phyloP scores from a whole-genome alignment of 2,888 invertebrate genomes.

The Pocota personata region DNA sequence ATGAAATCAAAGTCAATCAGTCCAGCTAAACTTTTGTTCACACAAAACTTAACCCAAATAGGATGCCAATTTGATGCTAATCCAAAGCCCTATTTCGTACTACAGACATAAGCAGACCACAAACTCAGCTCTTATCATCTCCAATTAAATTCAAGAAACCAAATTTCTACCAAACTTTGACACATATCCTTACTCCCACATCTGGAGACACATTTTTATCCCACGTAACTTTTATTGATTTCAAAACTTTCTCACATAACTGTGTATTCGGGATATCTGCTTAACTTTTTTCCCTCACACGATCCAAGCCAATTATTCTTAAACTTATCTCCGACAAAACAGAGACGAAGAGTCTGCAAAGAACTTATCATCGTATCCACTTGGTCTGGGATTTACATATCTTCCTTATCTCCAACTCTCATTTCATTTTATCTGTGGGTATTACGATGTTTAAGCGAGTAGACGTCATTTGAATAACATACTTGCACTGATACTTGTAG shows the following conservation, averaged over 20 bases:
- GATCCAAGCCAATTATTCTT: slow-evolving; percentile 18
- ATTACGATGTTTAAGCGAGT: not conserved
- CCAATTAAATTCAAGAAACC: slow-evolving; percentile 12
- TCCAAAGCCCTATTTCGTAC: not conserved
- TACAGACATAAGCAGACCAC: not conserved
- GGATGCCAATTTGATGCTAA: not conserved
- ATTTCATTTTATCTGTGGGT: not conserved
- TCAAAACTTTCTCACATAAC: slow-evolving; percentile 22
- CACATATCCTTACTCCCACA: not conserved
- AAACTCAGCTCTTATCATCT: not conserved
- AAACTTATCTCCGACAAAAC: slow-evolving; percentile 7
- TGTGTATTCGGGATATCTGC: not conserved
- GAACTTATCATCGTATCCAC: slow-evolving; percentile 4
- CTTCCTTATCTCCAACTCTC: not conserved
- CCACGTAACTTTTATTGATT: slow-evolving; percentile 24
- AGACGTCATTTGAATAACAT: slow-evolving; percentile 23
- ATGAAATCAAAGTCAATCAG: not conserved
- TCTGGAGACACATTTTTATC: not conserved
- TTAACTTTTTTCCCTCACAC: not conserved
- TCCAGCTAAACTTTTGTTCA: not conserved
- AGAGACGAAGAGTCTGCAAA: slow-evolving; percentile 11
- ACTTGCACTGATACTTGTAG: not conserved
- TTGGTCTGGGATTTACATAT: not conserved
- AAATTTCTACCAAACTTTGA: slow-evolving; percentile 10
- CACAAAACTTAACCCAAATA: not conserved